A percentile compares a stretch with the other conserved stretches of the same genome.
phyloP scores from a whole-genome alignment of 2,888 invertebrate genomes.

The Coleophora deauratella region DNA sequence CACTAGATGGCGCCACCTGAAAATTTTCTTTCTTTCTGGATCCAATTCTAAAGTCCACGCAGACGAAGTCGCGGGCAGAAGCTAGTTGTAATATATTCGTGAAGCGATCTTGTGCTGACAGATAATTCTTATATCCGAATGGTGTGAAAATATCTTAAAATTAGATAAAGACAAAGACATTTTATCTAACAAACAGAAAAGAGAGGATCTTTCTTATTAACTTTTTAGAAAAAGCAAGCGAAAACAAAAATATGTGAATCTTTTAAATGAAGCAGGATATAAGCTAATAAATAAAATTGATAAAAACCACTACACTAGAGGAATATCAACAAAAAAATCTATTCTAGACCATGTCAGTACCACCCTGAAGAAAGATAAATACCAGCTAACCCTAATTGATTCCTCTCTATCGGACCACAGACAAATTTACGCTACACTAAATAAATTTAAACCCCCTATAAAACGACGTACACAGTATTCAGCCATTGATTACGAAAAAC shows the following conservation, averaged over 20 bases:
- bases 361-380: neutral
- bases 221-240: constrained; percentile 14
- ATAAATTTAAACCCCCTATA: neutral
- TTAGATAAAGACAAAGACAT: too few relatives aligned
- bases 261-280: constrained; percentile 17
- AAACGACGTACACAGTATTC: neutral
- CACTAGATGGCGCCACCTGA: too few relatives aligned
- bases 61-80: too few relatives aligned
- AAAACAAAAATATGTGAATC: neutral
- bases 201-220: too few relatives aligned
- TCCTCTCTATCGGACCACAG: constrained; percentile 2
- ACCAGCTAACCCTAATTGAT: neutral
- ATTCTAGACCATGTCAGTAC: constrained; percentile 1
- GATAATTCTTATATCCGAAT: too few relatives aligned
- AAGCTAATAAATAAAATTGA: neutral
- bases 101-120: too few relatives aligned
- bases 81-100: too few relatives aligned
- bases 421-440: neutral
- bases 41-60: too few relatives aligned
- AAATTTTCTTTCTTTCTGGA: too few relatives aligned
- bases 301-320: neutral
- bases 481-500: neutral
- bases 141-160: too few relatives aligned
- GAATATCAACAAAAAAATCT: too few relatives aligned
- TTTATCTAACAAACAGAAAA: too few relatives aligned